Evolutionary conservation across 2,113 vertebrate species (phyloP).

Genomic region (Guaruba guarouba): DNA sequence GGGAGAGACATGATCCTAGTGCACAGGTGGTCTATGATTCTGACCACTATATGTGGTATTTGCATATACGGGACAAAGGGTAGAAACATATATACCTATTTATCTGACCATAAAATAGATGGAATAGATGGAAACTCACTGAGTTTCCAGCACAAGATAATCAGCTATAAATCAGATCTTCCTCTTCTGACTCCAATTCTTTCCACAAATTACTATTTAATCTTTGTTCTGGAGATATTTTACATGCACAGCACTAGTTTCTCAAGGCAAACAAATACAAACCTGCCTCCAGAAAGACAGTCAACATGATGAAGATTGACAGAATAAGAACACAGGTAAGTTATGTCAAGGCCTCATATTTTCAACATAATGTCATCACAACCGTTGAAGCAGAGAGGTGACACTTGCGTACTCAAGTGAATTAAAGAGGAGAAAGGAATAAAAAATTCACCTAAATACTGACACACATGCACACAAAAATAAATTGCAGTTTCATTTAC

Average conservation of each 20-base stretch:
- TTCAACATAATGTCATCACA: background rate
- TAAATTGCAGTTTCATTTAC: background rate
- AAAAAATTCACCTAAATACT: background rate
- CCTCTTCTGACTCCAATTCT: background rate
- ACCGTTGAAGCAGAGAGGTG: background rate
- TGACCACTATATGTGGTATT: background rate
- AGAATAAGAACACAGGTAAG: background rate
- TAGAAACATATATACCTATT: background rate
- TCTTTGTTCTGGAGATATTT: background rate
- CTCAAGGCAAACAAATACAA: background rate
- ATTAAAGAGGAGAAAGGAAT: background rate
- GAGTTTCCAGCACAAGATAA: background rate
- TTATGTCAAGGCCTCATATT: background rate
- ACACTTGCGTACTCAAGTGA: background rate
- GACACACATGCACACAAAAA: background rate
- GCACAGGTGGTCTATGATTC: background rate
- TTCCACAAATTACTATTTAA: background rate
- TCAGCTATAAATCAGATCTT: background rate
- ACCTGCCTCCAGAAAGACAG: background rate
- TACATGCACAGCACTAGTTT: background rate
- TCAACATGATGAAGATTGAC: background rate
- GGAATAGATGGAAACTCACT: background rate
- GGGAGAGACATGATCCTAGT: background rate
- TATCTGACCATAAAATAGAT: background rate
- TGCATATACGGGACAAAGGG: background rate